Evolutionary conservation across 2,797 vertebrate species (phyloP).

Genomic region (Lepus oiostolus): DNA sequence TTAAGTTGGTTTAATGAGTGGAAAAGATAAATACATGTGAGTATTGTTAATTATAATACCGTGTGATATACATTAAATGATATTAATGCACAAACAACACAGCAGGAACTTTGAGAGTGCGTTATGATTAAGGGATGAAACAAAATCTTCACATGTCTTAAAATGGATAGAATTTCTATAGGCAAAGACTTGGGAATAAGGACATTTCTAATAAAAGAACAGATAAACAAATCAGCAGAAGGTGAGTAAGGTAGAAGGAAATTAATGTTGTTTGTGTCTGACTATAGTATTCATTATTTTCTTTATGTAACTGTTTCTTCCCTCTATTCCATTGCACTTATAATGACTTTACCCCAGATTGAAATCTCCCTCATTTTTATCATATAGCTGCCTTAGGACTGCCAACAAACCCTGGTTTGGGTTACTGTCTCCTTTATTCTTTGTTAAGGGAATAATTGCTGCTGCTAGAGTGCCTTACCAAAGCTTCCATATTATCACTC

Average conservation of each 20-base stretch:
- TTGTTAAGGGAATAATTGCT: not conserved
- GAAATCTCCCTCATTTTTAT: slow-evolving; percentile 40
- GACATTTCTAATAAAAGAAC: not conserved
- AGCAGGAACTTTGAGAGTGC: slow-evolving; percentile 32
- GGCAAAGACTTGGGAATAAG: not conserved
- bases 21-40: slow-evolving; percentile 4
- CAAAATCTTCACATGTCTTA: not conserved
- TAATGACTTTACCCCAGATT: not conserved
- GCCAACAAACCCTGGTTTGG: slow-evolving; percentile 32
- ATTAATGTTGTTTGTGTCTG: not conserved
- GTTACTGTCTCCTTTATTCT: not conserved
- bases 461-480: not conserved
- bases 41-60: not conserved
- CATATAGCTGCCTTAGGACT: not conserved
- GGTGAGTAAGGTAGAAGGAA: not conserved
- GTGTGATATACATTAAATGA: not conserved
- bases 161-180: not conserved
- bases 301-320: not conserved
- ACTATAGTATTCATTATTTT: not conserved
- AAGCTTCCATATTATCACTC: not conserved
- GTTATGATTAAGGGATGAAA: slow-evolving; percentile 11
- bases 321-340: slow-evolving; percentile 4
- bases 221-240: not conserved
- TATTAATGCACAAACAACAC: not conserved
- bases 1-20: slow-evolving; percentile 46